Evolutionary conservation across 1,140 invertebrate genomes (phyloP), one percentile per base, ranked within the genome.

Genomic region (Aphaenogaster floridana): DNA sequence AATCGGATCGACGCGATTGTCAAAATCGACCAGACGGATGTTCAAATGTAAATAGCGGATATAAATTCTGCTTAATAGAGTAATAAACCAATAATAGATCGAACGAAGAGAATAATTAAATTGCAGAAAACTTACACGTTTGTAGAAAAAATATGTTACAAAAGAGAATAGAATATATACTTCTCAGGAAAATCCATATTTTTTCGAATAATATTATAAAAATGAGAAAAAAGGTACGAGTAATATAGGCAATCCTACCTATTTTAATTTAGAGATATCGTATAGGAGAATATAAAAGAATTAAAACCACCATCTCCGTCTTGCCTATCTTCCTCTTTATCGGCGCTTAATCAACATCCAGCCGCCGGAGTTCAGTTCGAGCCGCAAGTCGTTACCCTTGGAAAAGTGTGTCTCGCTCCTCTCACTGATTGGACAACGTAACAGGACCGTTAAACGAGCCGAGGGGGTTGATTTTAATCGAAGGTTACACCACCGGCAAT

Each of bases 401-500:
- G 54, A 86, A 64, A 57, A 50, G 52, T 17, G 9, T 54, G 36
- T 42, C 28, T 15, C 36, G 48, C 52, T 81, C 63, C 48, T 71
- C 50, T 54, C 1, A 39, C 88, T 91, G 88, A 91, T 86, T 86
- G 69, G 80, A 72, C 68, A 79, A 90, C 54, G 86, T 89, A 77
- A 91, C 88, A 63, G 91, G 80, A 91, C 59, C 86, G 86, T 91
- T 91, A 88, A 91, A 71, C 85, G 66, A 15, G 48, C 48, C 64
- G n/a, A 21, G 79, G 71, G 42, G 72, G 78, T 86, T 90, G 89
- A 93, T 93, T 92, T 90, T 89, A 93, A 92, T 93, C 88, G 88
- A 90, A 93, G 85, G 83, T 90, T 92, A 92, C 78, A 80, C 87
- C 86, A 84, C 69, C 74, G 86, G 89, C 91, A 94, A 91, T 94